A percentile compares a stretch with the other conserved stretches of the same genome.
Evolutionary conservation across 2,113 vertebrate species (phyloP).

Genomic region (Phrynosoma blainvillii): DNA sequence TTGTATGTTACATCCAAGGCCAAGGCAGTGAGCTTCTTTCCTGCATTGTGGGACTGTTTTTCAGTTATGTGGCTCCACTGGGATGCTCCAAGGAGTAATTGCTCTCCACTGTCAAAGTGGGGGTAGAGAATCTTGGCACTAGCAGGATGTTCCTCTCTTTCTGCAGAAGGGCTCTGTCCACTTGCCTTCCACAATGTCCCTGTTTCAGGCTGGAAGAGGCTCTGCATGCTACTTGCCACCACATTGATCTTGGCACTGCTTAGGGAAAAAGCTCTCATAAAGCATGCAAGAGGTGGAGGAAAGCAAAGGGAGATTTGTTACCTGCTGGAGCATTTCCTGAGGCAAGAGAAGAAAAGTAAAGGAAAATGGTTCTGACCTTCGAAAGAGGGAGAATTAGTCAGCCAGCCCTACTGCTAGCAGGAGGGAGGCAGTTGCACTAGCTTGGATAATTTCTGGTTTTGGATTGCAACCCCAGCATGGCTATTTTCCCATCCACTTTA

Average conservation of each 20-base stretch:
- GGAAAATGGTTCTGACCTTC: too few relatives aligned
- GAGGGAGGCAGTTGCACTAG: not conserved
- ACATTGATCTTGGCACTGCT: not conserved
- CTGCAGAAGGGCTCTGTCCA: not conserved
- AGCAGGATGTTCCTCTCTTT: not conserved
- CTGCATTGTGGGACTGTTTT: not conserved
- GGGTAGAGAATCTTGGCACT: not conserved
- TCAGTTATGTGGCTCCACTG: not conserved
- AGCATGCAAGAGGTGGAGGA: not conserved
- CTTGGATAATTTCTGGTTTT: not conserved
- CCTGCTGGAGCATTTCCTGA: not conserved
- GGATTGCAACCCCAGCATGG: too few relatives aligned
- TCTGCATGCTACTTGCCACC: not conserved
- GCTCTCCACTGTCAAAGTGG: not conserved
- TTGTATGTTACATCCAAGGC: not conserved
- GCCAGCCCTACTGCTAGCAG: not conserved
- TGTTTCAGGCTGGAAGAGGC: not conserved
- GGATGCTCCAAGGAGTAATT: not conserved
- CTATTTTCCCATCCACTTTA: too few relatives aligned
- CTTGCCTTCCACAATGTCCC: not conserved
- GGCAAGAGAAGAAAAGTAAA: not conserved
- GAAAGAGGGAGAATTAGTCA: too few relatives aligned
- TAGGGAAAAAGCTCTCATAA: not conserved
- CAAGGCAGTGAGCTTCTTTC: not conserved
- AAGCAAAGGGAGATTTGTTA: not conserved